phyloP scores from a whole-genome alignment of 2,888 invertebrate genomes.

The Parnassius mnemosyne region DNA sequence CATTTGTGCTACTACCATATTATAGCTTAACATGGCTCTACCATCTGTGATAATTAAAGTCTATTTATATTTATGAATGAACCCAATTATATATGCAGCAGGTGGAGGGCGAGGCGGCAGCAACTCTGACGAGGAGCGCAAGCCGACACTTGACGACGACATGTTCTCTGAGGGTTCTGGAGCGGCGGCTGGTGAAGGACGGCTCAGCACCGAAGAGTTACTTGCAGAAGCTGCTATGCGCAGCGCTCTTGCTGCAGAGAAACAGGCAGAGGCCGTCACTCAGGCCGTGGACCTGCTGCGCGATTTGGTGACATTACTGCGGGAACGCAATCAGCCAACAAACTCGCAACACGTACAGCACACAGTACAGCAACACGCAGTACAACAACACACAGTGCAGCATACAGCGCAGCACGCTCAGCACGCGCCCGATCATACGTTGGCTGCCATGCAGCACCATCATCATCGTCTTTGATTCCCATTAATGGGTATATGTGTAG shows the following conservation, averaged over 20 bases:
- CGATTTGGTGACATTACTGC: constrained; percentile 71
- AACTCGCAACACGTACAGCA: background rate
- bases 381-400: constrained; percentile 28
- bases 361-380: constrained; percentile 24
- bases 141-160: constrained; percentile 60
- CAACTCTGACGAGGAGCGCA: constrained; percentile 62
- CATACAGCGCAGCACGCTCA: constrained; percentile 16
- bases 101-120: constrained; percentile 38
- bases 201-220: constrained; percentile 63
- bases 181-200: constrained; percentile 34
- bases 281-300: constrained; percentile 55
- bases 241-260: constrained; percentile 69
- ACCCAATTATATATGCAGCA: background rate
- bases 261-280: constrained; percentile 66
- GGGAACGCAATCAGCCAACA: constrained; percentile 71
- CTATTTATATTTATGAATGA: too few species aligned
- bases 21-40: too few species aligned
- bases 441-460: constrained; percentile 35
- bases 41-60: too few species aligned
- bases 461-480: constrained; percentile 34
- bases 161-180: constrained; percentile 60
- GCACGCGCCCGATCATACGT: constrained; percentile 44
- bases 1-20: too few species aligned
- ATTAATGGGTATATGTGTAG: background rate
- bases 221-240: constrained; percentile 74